Percentiles rank a stretch among this genome's conserved stretches.
Conservation (phyloP, 2,888 invertebrate genomes). For the Syrphus vitripennis region DNA sequence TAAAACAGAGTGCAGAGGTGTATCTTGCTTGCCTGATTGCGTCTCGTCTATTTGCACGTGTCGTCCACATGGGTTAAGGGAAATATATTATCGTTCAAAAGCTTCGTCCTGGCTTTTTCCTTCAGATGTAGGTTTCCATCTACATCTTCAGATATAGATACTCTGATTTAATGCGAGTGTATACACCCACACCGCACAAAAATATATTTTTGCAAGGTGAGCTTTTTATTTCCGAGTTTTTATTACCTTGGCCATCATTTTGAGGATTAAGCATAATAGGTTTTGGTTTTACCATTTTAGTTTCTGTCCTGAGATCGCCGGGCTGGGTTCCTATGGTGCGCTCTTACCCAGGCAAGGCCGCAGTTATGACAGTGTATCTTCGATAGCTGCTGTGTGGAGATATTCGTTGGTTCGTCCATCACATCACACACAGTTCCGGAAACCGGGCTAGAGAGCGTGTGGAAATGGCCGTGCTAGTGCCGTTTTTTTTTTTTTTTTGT, state of each 20-base stretch:
- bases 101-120: conserved; percentile 4
- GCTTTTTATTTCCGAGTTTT: conserved; percentile 68
- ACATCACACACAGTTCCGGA: too few relatives aligned
- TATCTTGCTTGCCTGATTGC: conserved; percentile 1
- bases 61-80: conserved; percentile 18
- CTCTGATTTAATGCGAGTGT: neutral
- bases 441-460: neutral
- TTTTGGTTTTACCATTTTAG: conserved; percentile 54
- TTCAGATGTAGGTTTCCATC: neutral
- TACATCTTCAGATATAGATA: neutral
- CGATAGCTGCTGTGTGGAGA: conserved; percentile 14
- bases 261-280: conserved; percentile 67
- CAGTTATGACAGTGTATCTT: conserved; percentile 54
- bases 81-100: conserved; percentile 26
- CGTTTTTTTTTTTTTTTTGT: neutral
- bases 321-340: conserved; percentile 15
- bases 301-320: conserved; percentile 43
- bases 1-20: neutral
- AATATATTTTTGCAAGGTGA: conserved; percentile 58
- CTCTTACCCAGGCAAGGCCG: conserved; percentile 27
- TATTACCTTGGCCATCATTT: conserved; percentile 67
- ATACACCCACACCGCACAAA: neutral
- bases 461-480: neutral
- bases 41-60: conserved; percentile 53
- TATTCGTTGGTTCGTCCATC: conserved; percentile 14